phyloP scores from a whole-genome alignment of 2,113 vertebrate genomes.

The Thalassoma bifasciatum region DNA sequence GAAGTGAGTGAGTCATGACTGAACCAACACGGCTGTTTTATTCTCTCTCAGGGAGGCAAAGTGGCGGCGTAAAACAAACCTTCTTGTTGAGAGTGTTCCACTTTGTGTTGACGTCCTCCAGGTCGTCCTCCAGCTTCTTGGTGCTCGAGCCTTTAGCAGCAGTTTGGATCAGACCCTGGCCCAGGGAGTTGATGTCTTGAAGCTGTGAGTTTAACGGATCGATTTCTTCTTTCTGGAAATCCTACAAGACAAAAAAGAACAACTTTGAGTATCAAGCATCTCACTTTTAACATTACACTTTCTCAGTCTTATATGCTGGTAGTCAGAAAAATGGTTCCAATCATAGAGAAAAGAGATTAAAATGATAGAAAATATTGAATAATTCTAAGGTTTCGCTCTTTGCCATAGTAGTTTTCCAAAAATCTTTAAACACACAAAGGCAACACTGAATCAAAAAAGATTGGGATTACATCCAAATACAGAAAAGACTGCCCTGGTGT shows the following conservation, averaged over 20 bases:
- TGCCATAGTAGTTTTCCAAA: too few relatives aligned
- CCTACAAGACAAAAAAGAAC: constrained; percentile 76
- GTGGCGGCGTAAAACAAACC: constrained; percentile 73
- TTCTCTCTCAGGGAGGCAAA: constrained; percentile 3
- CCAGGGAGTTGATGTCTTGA: constrained; percentile 92
- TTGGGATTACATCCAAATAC: neutral
- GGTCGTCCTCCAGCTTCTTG: constrained; percentile 88
- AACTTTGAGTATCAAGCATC: constrained; percentile 19
- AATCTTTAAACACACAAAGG: too few relatives aligned
- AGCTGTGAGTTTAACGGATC: constrained; percentile 92
- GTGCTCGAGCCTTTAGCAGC: constrained; percentile 90
- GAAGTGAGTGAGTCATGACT: neutral
- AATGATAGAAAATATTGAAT: too few relatives aligned
- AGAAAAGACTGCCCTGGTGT: constrained; percentile 16
- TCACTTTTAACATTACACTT: constrained; percentile 8
- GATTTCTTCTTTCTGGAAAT: constrained; percentile 95
- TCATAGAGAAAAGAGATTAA: too few relatives aligned
- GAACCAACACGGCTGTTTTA: neutral
- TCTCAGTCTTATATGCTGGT: too few relatives aligned
- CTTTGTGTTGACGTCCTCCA: constrained; percentile 88
- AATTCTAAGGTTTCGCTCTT: too few relatives aligned
- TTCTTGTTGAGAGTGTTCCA: constrained; percentile 99
- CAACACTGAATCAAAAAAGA: too few relatives aligned
- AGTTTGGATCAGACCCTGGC: constrained; percentile 95
- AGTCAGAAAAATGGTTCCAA: too few relatives aligned